Base-by-base conservation (phyloP, 2,113 vertebrate genomes). In the Bos javanicus region DNA sequence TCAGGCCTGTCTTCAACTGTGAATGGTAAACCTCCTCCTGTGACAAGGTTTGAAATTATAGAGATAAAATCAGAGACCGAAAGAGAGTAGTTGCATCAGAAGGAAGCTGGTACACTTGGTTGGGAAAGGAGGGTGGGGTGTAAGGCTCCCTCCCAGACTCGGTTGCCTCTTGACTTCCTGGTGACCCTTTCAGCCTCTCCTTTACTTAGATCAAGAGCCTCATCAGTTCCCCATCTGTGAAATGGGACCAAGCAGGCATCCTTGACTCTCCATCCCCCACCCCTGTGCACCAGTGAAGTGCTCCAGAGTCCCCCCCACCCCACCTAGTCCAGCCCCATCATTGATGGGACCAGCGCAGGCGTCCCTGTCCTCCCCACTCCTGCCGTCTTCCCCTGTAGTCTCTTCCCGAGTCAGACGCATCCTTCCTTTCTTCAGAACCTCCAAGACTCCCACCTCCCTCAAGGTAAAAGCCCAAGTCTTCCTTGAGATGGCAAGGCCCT, bases 1-100 rank as follows among this genome's bases (percentile, higher is more conserved):
- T 57, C n/a, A 81, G 16, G 39, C 48, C 64, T 25, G 1, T 12
- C 1, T n/a, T 30, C 30, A 30, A 1, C 5, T 2, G 1, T n/a
- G 36, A 52, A 28, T 13, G 28, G 48, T 33, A 2, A 52, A 52
- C 16, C 12, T 82, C 21, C 25, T 71, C 21, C 54, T 43, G 46
- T 16, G 46, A 78, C 50, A 43, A 43, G 46, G 39, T 26, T 28
- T 50, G 71, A 56, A 56, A 46, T 39, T 13, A 26, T 0, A 4
- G 36, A 87, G 56, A 48, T 33, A 46, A 52, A 64, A 43, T 76
- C 57, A 76, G 15, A 52, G 33, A 23, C 8, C 2, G 4, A 36
- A 67, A 43, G 48, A 9, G 1, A 4, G 57, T 1, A 3, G 2
- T 3, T 6, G 54, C 17, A 1, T 56, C 56, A 7, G 86, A 67